phyloP scores from a whole-genome alignment of 2,797 vertebrate genomes.

The Somateria mollissima region DNA sequence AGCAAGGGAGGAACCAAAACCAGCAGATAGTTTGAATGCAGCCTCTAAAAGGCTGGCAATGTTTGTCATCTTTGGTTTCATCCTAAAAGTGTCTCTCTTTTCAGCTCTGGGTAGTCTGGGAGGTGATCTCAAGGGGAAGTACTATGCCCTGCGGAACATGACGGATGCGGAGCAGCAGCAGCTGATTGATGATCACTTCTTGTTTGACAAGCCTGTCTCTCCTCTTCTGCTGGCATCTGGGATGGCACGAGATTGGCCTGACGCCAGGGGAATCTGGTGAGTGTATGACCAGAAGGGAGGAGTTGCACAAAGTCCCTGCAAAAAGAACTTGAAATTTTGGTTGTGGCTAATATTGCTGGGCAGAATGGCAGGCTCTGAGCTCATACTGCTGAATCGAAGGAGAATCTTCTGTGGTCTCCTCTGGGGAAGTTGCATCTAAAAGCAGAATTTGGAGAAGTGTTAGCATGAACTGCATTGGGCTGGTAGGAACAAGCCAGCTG shows the following conservation, averaged over 20 bases:
- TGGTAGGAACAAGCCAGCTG: background rate
- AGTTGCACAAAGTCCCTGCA: background rate
- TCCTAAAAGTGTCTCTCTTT: background rate
- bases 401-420: background rate
- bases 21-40: background rate
- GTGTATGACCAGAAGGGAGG: constrained; percentile 1
- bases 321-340: background rate
- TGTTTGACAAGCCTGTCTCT: constrained; percentile 96
- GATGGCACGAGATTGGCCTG: constrained; percentile 96
- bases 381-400: background rate
- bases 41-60: background rate
- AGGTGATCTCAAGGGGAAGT: constrained; percentile 93
- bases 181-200: constrained; percentile 96
- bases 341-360: background rate
- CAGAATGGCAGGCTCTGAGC: background rate
- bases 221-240: constrained; percentile 93
- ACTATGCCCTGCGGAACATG: constrained; percentile 94
- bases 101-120: constrained; percentile 87
- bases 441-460: background rate
- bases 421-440: background rate
- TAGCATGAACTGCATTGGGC: background rate
- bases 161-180: constrained; percentile 93
- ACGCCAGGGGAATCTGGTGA: constrained; percentile 94
- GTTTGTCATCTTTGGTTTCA: background rate
- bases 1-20: background rate